phyloP scores from a whole-genome alignment of 2,888 invertebrate species.

The Tetragonula carbonaria region DNA sequence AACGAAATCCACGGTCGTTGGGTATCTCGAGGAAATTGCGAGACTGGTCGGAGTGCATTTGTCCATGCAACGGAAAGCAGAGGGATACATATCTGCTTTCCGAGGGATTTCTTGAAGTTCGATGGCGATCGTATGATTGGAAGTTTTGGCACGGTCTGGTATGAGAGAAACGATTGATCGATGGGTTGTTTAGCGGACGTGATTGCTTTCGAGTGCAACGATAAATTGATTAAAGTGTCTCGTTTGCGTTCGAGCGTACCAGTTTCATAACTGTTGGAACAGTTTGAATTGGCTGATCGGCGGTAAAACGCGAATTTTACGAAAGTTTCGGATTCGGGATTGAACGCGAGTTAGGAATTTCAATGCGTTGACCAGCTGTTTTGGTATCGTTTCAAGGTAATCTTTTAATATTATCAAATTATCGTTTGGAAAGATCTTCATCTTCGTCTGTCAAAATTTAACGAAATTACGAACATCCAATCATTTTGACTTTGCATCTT shows the following conservation, averaged over 20 bases:
- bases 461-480: too few species aligned
- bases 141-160: too few species aligned
- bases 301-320: not conserved
- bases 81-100: conserved; percentile 1
- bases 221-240: not conserved
- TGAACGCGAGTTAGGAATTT: too few species aligned
- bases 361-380: too few species aligned
- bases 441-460: too few species aligned
- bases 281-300: not conserved
- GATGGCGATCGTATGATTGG: not conserved
- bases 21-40: not conserved
- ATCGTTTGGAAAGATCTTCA: too few species aligned
- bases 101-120: not conserved
- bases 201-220: not conserved
- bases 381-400: too few species aligned
- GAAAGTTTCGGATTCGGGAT: too few species aligned
- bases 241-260: too few species aligned
- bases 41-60: not conserved
- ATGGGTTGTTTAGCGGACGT: not conserved
- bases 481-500: too few species aligned
- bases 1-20: not conserved
- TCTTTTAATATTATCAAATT: too few species aligned
- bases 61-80: not conserved
- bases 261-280: not conserved
- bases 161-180: conserved; percentile 1